Evolutionary conservation across 37 sponge, comb jelly and placozoan genomes (phyloP).

Genomic region (Tethya wilhelma): DNA sequence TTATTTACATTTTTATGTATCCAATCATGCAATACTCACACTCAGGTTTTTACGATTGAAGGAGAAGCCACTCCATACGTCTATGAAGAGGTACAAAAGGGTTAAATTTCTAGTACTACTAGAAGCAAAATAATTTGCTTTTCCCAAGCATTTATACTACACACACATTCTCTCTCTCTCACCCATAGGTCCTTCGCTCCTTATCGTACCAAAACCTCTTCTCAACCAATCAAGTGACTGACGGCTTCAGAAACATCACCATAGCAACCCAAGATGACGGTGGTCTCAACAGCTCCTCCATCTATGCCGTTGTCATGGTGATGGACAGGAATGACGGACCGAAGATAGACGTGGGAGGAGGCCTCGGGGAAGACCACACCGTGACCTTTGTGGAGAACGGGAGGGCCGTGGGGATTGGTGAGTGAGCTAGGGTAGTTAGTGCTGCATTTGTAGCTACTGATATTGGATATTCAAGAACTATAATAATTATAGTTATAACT

Average conservation of each 20-base stretch:
- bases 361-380: background rate
- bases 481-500: background rate
- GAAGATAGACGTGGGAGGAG: background rate
- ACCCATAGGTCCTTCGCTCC: slow-evolving; percentile 30
- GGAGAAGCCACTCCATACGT: slow-evolving; percentile 22
- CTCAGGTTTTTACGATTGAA: background rate
- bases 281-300: background rate
- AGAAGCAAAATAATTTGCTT: background rate
- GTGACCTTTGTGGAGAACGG: slow-evolving; percentile 14
- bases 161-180: no score
- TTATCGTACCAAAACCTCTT: slow-evolving; percentile 24
- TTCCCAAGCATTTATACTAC: background rate
- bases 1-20: background rate
- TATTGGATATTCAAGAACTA: background rate
- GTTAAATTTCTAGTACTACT: background rate
- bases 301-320: slow-evolving; percentile 6
- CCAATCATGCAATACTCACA: background rate
- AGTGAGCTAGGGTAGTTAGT: background rate
- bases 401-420: background rate
- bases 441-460: background rate
- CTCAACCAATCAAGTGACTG: slow-evolving; percentile 25
- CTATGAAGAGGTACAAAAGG: slow-evolving; percentile 26
- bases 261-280: slow-evolving; percentile 24
- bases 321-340: slow-evolving; percentile 46
- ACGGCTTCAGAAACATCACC: slow-evolving; percentile 21